Base-by-base conservation (phyloP, 2,888 invertebrate genomes). In the Strigamia transsilvanica region DNA sequence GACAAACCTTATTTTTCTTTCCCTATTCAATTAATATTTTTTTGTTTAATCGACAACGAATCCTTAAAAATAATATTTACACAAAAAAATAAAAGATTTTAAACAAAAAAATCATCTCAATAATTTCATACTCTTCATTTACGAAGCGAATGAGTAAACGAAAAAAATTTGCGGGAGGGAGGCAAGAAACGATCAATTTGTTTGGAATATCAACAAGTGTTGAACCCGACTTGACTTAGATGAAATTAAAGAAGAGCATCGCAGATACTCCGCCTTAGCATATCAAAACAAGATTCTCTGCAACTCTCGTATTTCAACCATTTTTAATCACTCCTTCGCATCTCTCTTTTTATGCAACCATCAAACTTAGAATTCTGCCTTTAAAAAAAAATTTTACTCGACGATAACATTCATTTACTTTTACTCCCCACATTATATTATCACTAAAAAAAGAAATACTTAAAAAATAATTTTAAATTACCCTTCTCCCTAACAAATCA, bases 151-250 rank as follows among this genome's bases (percentile, higher is more conserved):
- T 27, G 66, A 23, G 10, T 61, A 10, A 61, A 27, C 66, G 66
- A 66, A 27, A 27, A 66, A 66, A 66, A 66, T 66, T 27, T 66
- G 66, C 66, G 66, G 66, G 66, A 66, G 61, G 13, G 15, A 27
- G 12, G 66, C 66, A 15, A 27, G 66, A 27, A 66, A 27, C 66
- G 66, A 66, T 66, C 66, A 66, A 66, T 66, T 27, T 66, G 66
- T 66, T 66, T 66, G 66, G 66, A 66, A 66, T 66, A 66, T 66
- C 66, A 66, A 66, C 66, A 66, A 66, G 66, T 66, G 66, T 23
- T 66, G 66, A 27, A 66, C 66, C 34, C 66, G 66, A 66, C 66
- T 66, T 66, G 66, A 66, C 66, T 66, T 27, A 10, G 27, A 66
- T 32, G 32, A 66, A 66, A 66, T 66, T 66, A 66, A 66, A 66